A percentile compares a stretch with the other conserved stretches of the same genome.
Evolutionary conservation across 2,888 invertebrate species (phyloP).

Genomic region (Tetranychus truncatus): DNA sequence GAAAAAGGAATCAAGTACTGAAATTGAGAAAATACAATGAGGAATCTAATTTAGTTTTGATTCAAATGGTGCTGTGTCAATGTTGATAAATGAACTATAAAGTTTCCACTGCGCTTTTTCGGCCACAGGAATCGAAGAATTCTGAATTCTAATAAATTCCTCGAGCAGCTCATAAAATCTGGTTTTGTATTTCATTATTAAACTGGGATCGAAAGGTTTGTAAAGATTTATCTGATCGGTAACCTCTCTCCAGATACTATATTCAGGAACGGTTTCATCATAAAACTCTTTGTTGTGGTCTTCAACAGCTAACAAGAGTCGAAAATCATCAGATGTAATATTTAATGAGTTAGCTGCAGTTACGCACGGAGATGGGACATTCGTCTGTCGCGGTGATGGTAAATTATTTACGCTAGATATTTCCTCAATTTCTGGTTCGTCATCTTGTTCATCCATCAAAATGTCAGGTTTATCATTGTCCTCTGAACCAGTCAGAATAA

Average conservation of each 20-base stretch:
- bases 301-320: background rate
- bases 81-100: background rate
- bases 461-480: background rate
- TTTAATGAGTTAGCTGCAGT: background rate
- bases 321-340: slow-evolving; percentile 4
- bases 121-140: background rate
- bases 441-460: background rate
- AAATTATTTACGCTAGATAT: background rate
- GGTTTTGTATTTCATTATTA: background rate
- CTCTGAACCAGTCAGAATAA: background rate
- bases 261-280: background rate
- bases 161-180: slow-evolving; percentile 2
- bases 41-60: background rate
- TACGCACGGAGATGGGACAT: background rate
- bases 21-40: background rate
- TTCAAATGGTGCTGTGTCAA: background rate
- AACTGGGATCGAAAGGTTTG: slow-evolving; percentile 2
- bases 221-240: background rate
- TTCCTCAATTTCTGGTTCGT: background rate
- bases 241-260: slow-evolving; percentile 2
- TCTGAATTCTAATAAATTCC: background rate
- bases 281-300: slow-evolving; percentile 7
- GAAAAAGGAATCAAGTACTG: too few relatives aligned
- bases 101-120: background rate
- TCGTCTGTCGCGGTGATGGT: background rate